These are phyloP conservation scores for Bathynomus jamesi DNA, from an alignment of 1,140 invertebrate species.

Conservation along the genomic window DNA sequence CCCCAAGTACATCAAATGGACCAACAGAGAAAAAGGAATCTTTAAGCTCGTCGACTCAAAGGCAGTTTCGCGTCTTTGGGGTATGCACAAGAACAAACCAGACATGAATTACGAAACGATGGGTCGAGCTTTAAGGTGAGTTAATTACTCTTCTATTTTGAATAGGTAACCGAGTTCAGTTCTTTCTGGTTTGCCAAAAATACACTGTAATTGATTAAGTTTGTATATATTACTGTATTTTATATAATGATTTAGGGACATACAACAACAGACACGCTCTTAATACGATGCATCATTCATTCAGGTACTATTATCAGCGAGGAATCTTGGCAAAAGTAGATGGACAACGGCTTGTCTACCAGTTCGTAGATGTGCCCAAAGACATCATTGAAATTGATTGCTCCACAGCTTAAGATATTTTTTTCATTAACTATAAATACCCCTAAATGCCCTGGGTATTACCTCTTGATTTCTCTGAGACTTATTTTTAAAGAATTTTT, in stretches of 20 bases:
- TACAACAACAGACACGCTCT: background rate
- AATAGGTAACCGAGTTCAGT: too few species aligned
- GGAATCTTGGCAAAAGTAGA: conserved; percentile 99
- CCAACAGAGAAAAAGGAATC: conserved; percentile 92
- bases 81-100: conserved; percentile 98
- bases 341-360: conserved; percentile 95
- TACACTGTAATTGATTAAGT: too few species aligned
- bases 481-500: too few species aligned
- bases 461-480: too few species aligned
- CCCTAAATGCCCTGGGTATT: too few species aligned
- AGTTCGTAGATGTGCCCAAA: conserved; percentile 98
- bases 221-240: background rate
- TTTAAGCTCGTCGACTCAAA: conserved; percentile 99
- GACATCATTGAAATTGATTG: conserved; percentile 97
- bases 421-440: too few species aligned
- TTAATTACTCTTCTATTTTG: background rate
- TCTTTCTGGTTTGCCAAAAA: too few species aligned
- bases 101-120: conserved; percentile 99
- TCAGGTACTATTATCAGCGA: conserved; percentile 95
- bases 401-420: conserved; percentile 43
- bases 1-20: conserved; percentile 98
- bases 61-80: conserved; percentile 95
- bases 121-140: conserved; percentile 85
- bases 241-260: too few species aligned
- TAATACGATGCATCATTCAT: conserved; percentile 6